Evolutionary conservation across 2,113 vertebrate species (phyloP).

Genomic region (Macquaria australasica): DNA sequence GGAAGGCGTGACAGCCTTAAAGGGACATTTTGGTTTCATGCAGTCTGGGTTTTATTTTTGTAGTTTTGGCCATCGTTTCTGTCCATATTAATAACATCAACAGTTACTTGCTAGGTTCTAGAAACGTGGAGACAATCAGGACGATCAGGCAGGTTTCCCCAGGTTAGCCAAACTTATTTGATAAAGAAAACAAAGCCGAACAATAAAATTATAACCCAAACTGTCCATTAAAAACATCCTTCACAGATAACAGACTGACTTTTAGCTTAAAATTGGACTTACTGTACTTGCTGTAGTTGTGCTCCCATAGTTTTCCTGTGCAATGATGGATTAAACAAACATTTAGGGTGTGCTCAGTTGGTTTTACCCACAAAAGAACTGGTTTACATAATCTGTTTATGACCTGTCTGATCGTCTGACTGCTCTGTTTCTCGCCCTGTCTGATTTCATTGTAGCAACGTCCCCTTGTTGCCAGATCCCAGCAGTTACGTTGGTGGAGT

Average conservation of each 20-base stretch:
- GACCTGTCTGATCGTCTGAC: no score
- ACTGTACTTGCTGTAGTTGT: not conserved
- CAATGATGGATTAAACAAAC: not conserved
- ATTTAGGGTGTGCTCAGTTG: not conserved
- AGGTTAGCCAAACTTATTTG: not conserved
- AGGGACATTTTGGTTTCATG: conserved; percentile 17
- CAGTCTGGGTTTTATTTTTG: not conserved
- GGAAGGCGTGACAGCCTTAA: conserved; percentile 8
- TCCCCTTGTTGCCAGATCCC: not conserved
- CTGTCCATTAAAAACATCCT: not conserved
- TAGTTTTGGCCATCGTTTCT: not conserved
- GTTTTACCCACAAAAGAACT: not conserved
- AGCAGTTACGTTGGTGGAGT: no score
- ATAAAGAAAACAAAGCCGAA: not conserved
- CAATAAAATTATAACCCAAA: not conserved
- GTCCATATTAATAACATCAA: not conserved
- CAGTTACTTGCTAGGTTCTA: not conserved
- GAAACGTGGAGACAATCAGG: not conserved
- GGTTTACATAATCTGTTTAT: not conserved
- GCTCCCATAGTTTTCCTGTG: not conserved
- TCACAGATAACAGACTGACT: not conserved
- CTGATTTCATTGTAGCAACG: not conserved
- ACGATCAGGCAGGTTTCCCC: not conserved
- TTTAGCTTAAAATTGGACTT: not conserved
- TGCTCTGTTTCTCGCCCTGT: not conserved